Evolutionary conservation across 2,797 vertebrate genomes (phyloP), one percentile per base, ranked within the genome.

Genomic region (Catharus ustulatus): DNA sequence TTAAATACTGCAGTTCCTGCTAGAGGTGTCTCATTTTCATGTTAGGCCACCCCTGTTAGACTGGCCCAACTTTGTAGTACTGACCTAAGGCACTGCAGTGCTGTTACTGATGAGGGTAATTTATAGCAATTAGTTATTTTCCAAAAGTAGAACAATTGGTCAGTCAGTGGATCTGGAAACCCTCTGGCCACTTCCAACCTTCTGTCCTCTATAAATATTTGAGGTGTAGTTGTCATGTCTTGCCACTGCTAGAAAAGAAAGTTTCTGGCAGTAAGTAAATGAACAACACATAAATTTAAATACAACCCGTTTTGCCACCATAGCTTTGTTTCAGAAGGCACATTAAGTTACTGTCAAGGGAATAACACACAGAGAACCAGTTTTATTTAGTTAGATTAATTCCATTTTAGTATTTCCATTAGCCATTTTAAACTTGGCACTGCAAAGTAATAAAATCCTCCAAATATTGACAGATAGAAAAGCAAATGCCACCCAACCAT

Each of bases 361-460:
- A 87, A 88, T 91, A 90, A 38, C 63, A 83, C 85, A 34, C 11
- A 32, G 79, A 82, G 74, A 97, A 93, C 90, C 55, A 34, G 43
- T 94, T 96, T 95, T 97, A 97, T 97, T 97, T 97, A 96, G 85
- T 96, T 97, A 97, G 95, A 97, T 97, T 98, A 97, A 98, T 97
- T 97, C 96, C 95, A 94, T 97, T 97, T 97, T 98, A 98, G 97
- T 97, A 97, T 97, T 98, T 97, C 95, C 97, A 98, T 98, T 97
- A 98, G 95, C 93, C 87, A 96, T 97, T 98, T 96, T 97, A 96
- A 97, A 96, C 84, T 94, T 97, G 91, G 96, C 97, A 97, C 95
- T 78, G 92, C 90, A 95, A 96, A 97, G 96, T 96, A 97, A 97
- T 97, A 97, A 97, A 96, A 97, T 80, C 85, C 77, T 95, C 97